phyloP scores from a whole-genome alignment of 1,140 invertebrate species.

The Idris sp. region DNA sequence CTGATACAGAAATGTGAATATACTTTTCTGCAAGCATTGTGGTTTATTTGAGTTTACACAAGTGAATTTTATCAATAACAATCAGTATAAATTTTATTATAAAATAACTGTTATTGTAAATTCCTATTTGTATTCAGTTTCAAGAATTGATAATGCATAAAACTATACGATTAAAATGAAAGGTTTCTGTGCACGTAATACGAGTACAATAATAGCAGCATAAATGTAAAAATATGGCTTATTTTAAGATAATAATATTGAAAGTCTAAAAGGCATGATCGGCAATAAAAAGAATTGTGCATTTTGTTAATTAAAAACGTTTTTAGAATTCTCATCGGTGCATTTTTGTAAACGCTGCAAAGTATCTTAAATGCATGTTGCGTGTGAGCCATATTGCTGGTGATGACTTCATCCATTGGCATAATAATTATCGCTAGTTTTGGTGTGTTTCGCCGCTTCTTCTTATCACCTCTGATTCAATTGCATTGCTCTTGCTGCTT shows the following conservation, averaged over 20 bases:
- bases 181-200: no score
- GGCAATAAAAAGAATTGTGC: slow-evolving; percentile 15
- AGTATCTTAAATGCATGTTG: slow-evolving; percentile 12
- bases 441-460: slow-evolving; percentile 6
- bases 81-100: no score
- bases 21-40: no score
- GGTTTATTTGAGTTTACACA: no score
- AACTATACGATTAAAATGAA: no score
- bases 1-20: no score
- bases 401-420: slow-evolving; percentile 15
- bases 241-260: slow-evolving; percentile 28
- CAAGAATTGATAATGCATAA: no score
- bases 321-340: slow-evolving; percentile 14
- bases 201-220: no score
- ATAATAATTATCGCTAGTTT: slow-evolving; percentile 22
- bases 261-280: slow-evolving; percentile 22
- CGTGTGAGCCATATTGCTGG: slow-evolving; percentile 28
- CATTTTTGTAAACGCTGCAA: slow-evolving; percentile 11
- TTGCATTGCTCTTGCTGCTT: slow-evolving; percentile 19
- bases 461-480: slow-evolving; percentile 28
- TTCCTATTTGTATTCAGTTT: no score
- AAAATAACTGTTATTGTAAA: no score
- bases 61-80: no score
- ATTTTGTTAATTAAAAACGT: slow-evolving; percentile 46
- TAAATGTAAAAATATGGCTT: no score